Evolutionary conservation across 2,888 invertebrate species (phyloP).

Genomic region (Ceramica pisi): DNA sequence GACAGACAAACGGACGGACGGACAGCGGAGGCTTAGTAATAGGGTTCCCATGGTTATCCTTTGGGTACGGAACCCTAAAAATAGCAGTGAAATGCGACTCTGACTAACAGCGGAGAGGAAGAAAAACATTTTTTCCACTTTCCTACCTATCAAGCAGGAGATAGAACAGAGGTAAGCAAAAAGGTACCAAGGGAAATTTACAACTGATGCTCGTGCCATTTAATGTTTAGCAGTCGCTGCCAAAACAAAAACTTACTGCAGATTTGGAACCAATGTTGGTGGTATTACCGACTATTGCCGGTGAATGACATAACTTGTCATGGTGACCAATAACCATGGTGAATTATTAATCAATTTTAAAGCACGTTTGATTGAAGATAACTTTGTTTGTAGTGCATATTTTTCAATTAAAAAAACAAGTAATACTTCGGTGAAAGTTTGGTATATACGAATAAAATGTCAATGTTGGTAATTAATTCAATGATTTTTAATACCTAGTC

Average conservation of each 20-base stretch:
- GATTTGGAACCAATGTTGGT: constrained; percentile 2
- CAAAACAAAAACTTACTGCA: not conserved
- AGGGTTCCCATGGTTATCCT: too few relatives aligned
- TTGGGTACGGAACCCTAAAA: too few relatives aligned
- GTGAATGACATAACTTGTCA: constrained; percentile 36
- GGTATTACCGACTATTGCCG: not conserved
- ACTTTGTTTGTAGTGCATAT: not conserved
- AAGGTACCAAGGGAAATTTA: not conserved
- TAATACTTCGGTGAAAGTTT: constrained; percentile 21
- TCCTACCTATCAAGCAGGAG: too few relatives aligned
- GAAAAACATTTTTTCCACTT: too few relatives aligned
- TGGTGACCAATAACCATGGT: constrained; percentile 19
- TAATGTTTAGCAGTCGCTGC: not conserved
- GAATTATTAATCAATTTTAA: constrained; percentile 34
- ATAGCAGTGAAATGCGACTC: too few relatives aligned
- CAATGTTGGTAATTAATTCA: not conserved
- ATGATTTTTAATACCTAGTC: not conserved
- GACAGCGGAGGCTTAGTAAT: too few relatives aligned
- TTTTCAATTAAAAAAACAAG: constrained; percentile 6
- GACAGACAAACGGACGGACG: too few relatives aligned
- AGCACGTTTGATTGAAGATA: not conserved
- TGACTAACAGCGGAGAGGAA: too few relatives aligned
- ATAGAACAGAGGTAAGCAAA: too few relatives aligned
- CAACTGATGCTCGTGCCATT: not conserved
- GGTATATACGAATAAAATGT: not conserved